Percentiles rank a stretch among this genome's conserved stretches.
These are phyloP conservation scores for Caenorhabditis becei DNA, from an alignment of 2,888 invertebrate genomes.

Conservation along the genomic window DNA sequence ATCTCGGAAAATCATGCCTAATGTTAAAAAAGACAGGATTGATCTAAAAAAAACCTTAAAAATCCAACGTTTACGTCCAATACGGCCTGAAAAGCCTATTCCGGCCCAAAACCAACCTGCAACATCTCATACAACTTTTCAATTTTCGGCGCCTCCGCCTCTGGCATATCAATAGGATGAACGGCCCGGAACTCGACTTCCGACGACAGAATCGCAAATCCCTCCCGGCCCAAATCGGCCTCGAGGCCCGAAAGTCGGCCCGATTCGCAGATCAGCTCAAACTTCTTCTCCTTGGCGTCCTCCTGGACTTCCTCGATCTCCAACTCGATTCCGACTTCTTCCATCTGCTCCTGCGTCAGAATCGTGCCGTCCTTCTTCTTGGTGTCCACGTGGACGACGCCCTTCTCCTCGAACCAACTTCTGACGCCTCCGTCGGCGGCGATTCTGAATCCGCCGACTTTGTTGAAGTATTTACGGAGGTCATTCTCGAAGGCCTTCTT, in stretches of 20 bases:
- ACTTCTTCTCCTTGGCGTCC: too few relatives aligned
- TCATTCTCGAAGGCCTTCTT: conserved; percentile 67
- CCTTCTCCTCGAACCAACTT: conserved; percentile 77
- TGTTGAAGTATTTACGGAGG: conserved; percentile 75
- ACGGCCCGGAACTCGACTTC: conserved; percentile 69
- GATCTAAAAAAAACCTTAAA: neutral
- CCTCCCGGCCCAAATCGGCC: conserved; percentile 55
- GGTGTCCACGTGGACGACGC: conserved; percentile 61
- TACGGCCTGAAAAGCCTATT: too few relatives aligned
- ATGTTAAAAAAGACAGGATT: too few relatives aligned
- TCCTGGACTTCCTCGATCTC: conserved; percentile 1
- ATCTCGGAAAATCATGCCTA: too few relatives aligned
- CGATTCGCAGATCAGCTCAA: conserved; percentile 72
- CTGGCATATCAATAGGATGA: conserved; percentile 65
- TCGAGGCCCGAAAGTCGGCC: conserved; percentile 66
- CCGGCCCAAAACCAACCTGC: conserved; percentile 33
- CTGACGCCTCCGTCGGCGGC: conserved; percentile 71
- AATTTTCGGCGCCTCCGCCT: conserved; percentile 62
- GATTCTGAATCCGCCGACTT: conserved; percentile 75
- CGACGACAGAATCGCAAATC: conserved; percentile 64
- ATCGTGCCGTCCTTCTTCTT: conserved; percentile 63
- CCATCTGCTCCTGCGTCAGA: conserved; percentile 68
- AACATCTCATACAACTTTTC: conserved; percentile 69
- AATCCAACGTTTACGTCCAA: neutral
- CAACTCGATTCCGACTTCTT: conserved; percentile 68